Base-by-base conservation (phyloP, 2,113 vertebrate species). In the Actenoides hombroni region DNA sequence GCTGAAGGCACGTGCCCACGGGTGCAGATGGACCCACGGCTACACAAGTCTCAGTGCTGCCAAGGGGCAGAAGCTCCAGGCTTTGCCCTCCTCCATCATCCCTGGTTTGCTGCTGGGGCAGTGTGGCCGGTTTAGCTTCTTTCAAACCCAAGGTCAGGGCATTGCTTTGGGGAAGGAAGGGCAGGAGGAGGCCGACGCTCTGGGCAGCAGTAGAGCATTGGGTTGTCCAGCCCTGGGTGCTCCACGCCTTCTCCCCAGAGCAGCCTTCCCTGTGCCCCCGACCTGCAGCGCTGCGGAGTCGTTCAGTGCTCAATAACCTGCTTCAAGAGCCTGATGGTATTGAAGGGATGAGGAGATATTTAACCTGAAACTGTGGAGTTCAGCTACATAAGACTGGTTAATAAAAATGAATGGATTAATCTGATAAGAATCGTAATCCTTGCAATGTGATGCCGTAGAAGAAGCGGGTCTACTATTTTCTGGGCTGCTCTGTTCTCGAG, bases 11-110 rank as follows among this genome's bases (percentile, higher is more conserved):
- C 2, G 4, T 29, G 61, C 9, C 35, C 3, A 1, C 10, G 40
- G 16, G 5, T 12, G 42, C 33, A 9, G 16, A 1, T 0, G 1
- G 29, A 18, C 18, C 11, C 28, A 1, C 0, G 1, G 19, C n/a
- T 49, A 19, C 57, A 19, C 16, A 4, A 2, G 2, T 3, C 53
- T 1, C 49, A 1, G 53, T 7, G 57, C 33, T 19, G 37, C 54
- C 0, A 0, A 6, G 11, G 11, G 31, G 23, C 13, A 5, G 8
- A 13, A 8, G 75, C 57, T 19, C 40, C 1, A 0, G 37, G 35
- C 44, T 29, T 16, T 7, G 14, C 60, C 29, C 10, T n/a, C 6
- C 77, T 7, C 29, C 18, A 12, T 57, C 56, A 57, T 24, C n/a
- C 39, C 48, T 5, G 5, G 3, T 35, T 19, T 48, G 19, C 21